A percentile compares a stretch with the other conserved stretches of the same genome.
phyloP scores from a whole-genome alignment of 1,140 invertebrate species.

The Cyclargus thomasi region DNA sequence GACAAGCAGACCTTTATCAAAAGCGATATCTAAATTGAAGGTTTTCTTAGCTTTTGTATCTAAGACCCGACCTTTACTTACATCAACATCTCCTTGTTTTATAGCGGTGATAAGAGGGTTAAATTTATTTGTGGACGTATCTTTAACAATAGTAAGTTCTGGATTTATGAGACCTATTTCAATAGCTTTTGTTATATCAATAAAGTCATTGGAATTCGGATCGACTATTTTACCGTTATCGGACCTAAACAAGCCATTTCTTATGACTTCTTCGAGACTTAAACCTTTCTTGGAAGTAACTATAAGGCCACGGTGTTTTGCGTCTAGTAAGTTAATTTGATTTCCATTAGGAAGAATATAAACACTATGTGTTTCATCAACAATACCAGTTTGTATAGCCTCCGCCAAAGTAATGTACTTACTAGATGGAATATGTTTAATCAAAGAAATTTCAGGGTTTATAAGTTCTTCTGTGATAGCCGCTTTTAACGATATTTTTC shows the following conservation, averaged over 20 bases:
- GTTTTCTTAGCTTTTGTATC: conserved; percentile 85
- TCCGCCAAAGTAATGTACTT: conserved; percentile 84
- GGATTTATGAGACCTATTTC: conserved; percentile 84
- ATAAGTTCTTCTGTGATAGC: conserved; percentile 88
- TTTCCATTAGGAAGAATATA: conserved; percentile 81
- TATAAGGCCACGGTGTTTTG: conserved; percentile 83
- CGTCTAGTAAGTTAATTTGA: conserved; percentile 81
- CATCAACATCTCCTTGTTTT: conserved; percentile 86
- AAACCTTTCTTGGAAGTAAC: conserved; percentile 83
- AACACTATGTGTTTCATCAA: conserved; percentile 83
- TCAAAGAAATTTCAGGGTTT: conserved; percentile 84
- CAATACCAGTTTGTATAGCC: conserved; percentile 83
- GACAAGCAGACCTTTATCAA: conserved; percentile 83
- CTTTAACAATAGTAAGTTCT: conserved; percentile 84
- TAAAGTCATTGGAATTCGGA: conserved; percentile 81
- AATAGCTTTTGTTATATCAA: conserved; percentile 84
- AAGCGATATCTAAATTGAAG: conserved; percentile 83
- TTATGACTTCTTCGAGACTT: conserved; percentile 85
- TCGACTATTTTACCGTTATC: conserved; percentile 88
- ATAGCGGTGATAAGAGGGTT: conserved; percentile 85
- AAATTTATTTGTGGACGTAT: conserved; percentile 82
- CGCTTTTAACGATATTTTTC: conserved; percentile 85
- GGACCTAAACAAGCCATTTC: conserved; percentile 83
- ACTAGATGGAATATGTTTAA: conserved; percentile 83
- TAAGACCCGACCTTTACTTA: conserved; percentile 83